These are phyloP conservation scores for Drosophila mercatorum DNA, from an alignment of 2,888 invertebrate genomes.

Conservation along the genomic window DNA sequence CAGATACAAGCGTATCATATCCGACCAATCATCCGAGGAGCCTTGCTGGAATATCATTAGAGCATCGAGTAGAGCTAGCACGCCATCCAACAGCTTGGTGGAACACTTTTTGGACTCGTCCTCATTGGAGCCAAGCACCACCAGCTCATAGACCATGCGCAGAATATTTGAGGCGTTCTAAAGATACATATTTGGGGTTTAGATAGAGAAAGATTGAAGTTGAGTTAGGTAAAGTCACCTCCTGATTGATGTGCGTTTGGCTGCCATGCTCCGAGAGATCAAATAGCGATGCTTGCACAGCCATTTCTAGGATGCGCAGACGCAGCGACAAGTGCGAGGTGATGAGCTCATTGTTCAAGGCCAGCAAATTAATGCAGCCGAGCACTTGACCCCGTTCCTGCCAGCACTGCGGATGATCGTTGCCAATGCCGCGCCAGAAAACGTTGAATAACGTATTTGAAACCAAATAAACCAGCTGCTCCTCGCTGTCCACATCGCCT, in stretches of 20 bases:
- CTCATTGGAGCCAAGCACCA: slow-evolving; percentile 86
- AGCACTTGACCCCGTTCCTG: slow-evolving; percentile 87
- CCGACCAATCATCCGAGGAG: slow-evolving; percentile 86
- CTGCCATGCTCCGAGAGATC: slow-evolving; percentile 86
- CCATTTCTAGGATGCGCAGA: slow-evolving; percentile 87
- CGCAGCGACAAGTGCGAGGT: slow-evolving; percentile 86
- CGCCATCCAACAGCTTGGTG: slow-evolving; percentile 86
- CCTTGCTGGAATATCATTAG: slow-evolving; percentile 86
- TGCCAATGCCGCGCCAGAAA: slow-evolving; percentile 87
- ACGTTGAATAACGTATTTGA: slow-evolving; percentile 86
- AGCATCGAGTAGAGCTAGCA: slow-evolving; percentile 86
- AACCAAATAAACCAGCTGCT: slow-evolving; percentile 87
- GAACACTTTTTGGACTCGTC: slow-evolving; percentile 86
- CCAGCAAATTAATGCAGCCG: slow-evolving; percentile 87
- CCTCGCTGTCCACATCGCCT: slow-evolving; percentile 85
- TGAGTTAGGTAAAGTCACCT: slow-evolving; percentile 62
- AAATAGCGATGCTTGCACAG: slow-evolving; percentile 86
- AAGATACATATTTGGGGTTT: not conserved
- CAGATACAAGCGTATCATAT: slow-evolving; percentile 86
- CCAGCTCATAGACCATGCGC: slow-evolving; percentile 86
- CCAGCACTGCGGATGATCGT: slow-evolving; percentile 86
- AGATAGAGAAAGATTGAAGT: not conserved
- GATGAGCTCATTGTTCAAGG: slow-evolving; percentile 86
- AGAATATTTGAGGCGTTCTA: slow-evolving; percentile 86
- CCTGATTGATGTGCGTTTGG: slow-evolving; percentile 84